Conservation (phyloP, 2,888 invertebrate species). For the Mythimna albipuncta region DNA sequence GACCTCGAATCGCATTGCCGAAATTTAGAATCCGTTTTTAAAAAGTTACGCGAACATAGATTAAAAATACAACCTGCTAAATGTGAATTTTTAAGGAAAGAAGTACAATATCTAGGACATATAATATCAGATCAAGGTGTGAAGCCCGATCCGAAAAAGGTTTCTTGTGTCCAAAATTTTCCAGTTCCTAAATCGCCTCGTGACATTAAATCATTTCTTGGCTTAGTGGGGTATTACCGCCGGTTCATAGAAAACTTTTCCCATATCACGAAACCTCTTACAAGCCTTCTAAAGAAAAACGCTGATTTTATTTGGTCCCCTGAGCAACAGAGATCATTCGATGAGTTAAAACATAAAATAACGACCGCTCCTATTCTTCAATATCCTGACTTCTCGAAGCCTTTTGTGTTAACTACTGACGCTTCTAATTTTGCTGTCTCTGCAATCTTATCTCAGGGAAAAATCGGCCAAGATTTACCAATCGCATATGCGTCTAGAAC, state of each 20-base stretch:
- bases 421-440: constrained; percentile 19
- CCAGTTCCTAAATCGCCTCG: neutral
- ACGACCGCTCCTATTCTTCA: constrained; percentile 1
- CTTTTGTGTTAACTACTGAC: constrained; percentile 7
- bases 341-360: neutral
- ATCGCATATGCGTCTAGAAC: neutral
- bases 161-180: neutral
- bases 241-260: neutral
- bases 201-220: neutral
- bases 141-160: neutral
- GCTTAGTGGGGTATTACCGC: neutral
- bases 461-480: neutral
- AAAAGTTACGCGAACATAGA: constrained; percentile 9
- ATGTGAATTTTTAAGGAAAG: constrained; percentile 5
- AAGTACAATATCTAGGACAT: neutral
- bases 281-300: neutral
- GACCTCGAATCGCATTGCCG: constrained; percentile 4
- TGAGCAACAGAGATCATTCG: neutral
- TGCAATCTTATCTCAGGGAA: neutral
- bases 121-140: no score
- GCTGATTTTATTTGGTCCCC: neutral
- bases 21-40: constrained; percentile 2
- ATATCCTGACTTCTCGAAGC: constrained; percentile 10
- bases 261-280: neutral
- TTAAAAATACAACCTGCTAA: constrained; percentile 14